phyloP scores from a whole-genome alignment of 2,113 vertebrate genomes.

The Thryonomys swinderianus region DNA sequence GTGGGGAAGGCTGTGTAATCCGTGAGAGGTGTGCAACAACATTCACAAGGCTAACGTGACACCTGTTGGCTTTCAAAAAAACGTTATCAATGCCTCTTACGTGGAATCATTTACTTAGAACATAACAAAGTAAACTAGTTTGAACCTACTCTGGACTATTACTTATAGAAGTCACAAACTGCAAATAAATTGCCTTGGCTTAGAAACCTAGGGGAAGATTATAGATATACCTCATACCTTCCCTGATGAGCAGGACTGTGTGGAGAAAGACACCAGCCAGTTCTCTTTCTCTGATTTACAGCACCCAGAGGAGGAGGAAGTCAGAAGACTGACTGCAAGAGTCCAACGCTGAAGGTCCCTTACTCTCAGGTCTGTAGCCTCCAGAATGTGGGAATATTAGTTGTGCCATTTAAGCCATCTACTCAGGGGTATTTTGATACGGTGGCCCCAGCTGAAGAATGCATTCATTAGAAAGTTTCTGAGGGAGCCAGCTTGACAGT shows the following conservation, averaged over 20 bases:
- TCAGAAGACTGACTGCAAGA: background rate
- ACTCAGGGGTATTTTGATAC: background rate
- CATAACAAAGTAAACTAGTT: background rate
- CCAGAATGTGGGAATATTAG: background rate
- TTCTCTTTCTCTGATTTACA: background rate
- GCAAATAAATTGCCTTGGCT: background rate
- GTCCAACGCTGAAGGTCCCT: background rate
- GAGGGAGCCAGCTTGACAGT: background rate
- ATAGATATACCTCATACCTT: background rate
- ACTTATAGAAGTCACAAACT: constrained; percentile 14
- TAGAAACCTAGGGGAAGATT: background rate
- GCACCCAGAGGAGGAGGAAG: background rate
- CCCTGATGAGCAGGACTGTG: no score
- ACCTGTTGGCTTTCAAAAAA: background rate
- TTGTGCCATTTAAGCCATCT: background rate
- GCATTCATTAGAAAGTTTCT: background rate
- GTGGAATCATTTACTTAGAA: background rate
- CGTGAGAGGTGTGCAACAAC: background rate
- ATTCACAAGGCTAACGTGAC: background rate
- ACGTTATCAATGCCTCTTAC: background rate
- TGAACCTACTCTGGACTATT: background rate
- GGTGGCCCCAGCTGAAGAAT: background rate
- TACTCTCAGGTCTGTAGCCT: background rate
- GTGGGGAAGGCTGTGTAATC: background rate
- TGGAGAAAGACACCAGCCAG: background rate